Conservation (phyloP, 2,888 invertebrate species). For the Sminthurides aquaticus region DNA sequence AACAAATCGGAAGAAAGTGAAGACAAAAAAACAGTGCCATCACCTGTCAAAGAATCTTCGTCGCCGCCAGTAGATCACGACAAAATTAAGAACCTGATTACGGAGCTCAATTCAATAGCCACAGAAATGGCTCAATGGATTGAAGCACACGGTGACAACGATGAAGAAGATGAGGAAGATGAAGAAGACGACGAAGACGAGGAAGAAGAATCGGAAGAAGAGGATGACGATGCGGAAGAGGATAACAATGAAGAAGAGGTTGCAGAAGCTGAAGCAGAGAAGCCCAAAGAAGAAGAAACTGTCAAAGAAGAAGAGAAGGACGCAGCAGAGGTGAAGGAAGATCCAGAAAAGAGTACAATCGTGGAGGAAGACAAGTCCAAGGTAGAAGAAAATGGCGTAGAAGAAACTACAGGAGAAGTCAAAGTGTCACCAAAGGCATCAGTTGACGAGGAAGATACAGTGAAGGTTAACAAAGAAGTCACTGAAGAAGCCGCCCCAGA, state of each 20-base stretch:
- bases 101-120: constrained; percentile 28
- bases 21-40: constrained; percentile 7
- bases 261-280: constrained; percentile 9
- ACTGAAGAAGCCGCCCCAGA: constrained; percentile 5
- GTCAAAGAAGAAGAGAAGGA: constrained; percentile 7
- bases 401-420: constrained; percentile 8
- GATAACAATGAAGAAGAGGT: constrained; percentile 8
- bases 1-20: constrained; percentile 10
- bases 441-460: constrained; percentile 16
- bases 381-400: constrained; percentile 11
- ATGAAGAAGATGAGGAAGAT: constrained; percentile 13
- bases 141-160: constrained; percentile 2
- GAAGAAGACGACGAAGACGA: constrained; percentile 14
- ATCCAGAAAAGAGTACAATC: not conserved
- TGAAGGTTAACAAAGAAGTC: constrained; percentile 4
- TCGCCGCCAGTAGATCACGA: constrained; percentile 16
- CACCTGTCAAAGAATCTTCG: not conserved
- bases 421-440: too few relatives aligned
- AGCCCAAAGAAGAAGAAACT: constrained; percentile 19
- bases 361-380: constrained; percentile 13
- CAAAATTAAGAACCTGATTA: constrained; percentile 23
- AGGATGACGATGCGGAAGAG: constrained; percentile 18
- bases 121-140: constrained; percentile 37
- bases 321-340: constrained; percentile 12
- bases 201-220: constrained; percentile 17